Evolutionary conservation across 2,113 vertebrate species (phyloP).

Genomic region (Ifrita kowaldi): DNA sequence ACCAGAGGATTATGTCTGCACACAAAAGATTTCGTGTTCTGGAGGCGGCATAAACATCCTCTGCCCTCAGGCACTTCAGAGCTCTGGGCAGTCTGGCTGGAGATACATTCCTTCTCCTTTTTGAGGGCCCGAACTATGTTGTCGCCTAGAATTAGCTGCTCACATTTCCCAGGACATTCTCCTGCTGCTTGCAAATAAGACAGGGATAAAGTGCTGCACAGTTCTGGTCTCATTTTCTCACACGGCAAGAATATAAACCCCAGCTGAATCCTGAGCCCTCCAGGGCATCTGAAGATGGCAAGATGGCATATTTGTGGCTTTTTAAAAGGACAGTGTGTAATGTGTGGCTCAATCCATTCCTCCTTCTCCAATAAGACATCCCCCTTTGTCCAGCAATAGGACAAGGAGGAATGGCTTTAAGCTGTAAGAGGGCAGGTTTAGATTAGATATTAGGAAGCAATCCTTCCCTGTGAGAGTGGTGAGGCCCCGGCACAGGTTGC

Average conservation of each 20-base stretch:
- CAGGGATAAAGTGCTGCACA: not conserved
- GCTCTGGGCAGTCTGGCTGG: not conserved
- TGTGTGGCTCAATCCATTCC: rapidly evolving
- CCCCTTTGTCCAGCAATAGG: not conserved
- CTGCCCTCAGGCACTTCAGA: not conserved
- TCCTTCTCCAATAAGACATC: not conserved
- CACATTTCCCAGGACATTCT: not conserved
- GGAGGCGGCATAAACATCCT: not conserved
- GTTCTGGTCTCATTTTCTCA: not conserved
- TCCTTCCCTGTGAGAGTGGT: not conserved
- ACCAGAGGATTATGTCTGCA: not conserved
- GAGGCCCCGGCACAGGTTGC: not conserved
- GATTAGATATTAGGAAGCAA: not conserved
- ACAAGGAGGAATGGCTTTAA: not conserved
- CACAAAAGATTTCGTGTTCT: not conserved
- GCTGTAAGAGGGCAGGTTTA: not conserved
- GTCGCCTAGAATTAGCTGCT: not conserved
- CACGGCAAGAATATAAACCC: not conserved
- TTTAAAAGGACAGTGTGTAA: not conserved
- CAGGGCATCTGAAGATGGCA: not conserved
- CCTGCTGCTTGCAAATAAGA: not conserved
- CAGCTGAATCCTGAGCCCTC: not conserved
- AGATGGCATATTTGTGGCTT: not conserved
- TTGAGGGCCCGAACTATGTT: not conserved
- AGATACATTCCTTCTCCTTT: not conserved